Evolutionary conservation across 2,888 invertebrate genomes (phyloP).

Genomic region (Diadegma fenestrale): DNA sequence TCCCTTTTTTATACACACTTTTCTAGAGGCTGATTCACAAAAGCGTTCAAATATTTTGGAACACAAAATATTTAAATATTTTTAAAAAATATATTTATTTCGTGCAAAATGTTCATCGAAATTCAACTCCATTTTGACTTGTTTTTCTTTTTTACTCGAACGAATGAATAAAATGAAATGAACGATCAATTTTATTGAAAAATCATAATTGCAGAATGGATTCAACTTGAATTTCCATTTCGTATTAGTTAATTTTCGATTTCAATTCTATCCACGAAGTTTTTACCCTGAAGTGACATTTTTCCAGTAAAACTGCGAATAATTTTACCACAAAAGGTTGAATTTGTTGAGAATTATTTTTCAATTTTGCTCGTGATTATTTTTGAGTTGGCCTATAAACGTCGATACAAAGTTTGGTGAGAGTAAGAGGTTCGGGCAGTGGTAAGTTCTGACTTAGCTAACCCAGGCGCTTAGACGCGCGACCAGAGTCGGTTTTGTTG

Average conservation of each 20-base stretch:
- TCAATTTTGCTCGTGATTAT: background rate
- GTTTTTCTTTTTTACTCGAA: background rate
- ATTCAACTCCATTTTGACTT: background rate
- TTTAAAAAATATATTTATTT: too few relatives aligned
- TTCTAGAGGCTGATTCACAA: background rate
- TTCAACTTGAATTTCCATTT: too few relatives aligned
- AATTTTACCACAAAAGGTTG: too few relatives aligned
- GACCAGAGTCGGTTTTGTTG: constrained; percentile 34
- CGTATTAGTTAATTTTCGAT: too few relatives aligned
- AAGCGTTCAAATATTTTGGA: background rate
- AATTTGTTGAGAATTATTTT: background rate
- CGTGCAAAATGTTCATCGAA: background rate
- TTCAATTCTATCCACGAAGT: too few relatives aligned
- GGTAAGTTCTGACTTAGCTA: constrained; percentile 60
- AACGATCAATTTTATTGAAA: background rate
- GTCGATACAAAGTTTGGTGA: constrained; percentile 37
- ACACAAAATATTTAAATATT: too few relatives aligned
- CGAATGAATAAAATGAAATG: background rate
- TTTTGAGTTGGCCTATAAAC: constrained; percentile 38
- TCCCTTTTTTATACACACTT: constrained; percentile 12
- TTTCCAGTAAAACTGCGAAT: too few relatives aligned
- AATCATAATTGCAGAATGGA: too few relatives aligned
- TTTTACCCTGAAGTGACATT: too few relatives aligned
- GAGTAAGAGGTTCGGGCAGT: constrained; percentile 60
- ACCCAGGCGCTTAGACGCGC: constrained; percentile 48